Conservation (phyloP, 2,797 vertebrate genomes). For the Sebastiscus tertius region DNA sequence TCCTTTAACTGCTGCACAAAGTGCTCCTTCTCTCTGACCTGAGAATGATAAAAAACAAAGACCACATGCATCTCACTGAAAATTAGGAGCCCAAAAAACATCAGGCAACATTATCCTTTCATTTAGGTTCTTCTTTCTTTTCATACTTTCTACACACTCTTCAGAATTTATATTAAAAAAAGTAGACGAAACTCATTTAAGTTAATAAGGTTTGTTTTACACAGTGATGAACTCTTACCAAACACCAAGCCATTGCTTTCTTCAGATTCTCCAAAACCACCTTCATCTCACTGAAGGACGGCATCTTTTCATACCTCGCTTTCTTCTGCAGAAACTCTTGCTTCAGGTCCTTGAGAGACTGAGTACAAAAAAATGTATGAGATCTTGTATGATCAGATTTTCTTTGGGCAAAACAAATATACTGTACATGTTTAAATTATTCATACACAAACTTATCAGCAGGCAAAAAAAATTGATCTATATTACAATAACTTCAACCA, state of each 20-base stretch:
- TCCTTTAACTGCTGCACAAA: constrained; percentile 45
- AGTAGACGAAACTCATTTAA: neutral
- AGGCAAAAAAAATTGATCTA: neutral
- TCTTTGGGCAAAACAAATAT: neutral
- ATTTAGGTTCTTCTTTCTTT: neutral
- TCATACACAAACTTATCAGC: neutral
- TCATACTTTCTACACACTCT: neutral
- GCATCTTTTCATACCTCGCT: constrained; percentile 70
- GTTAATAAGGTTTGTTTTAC: neutral
- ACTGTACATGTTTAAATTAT: neutral
- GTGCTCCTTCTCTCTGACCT: constrained; percentile 63
- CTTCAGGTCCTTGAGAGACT: constrained; percentile 63
- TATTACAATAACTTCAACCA: too few relatives aligned
- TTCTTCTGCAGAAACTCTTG: constrained; percentile 75
- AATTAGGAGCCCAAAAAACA: neutral
- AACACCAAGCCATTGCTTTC: constrained; percentile 66
- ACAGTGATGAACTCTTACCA: constrained; percentile 34
- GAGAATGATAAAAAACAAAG: neutral
- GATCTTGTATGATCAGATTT: neutral
- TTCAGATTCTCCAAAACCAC: constrained; percentile 67
- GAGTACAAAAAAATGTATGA: neutral
- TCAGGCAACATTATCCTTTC: neutral
- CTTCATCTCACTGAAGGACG: constrained; percentile 65
- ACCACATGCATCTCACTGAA: neutral
- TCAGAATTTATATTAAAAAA: neutral